Percentiles rank a stretch among this genome's conserved stretches.
phyloP scores from a whole-genome alignment of 1,140 invertebrate genomes.

The Phymastichus coffea region DNA sequence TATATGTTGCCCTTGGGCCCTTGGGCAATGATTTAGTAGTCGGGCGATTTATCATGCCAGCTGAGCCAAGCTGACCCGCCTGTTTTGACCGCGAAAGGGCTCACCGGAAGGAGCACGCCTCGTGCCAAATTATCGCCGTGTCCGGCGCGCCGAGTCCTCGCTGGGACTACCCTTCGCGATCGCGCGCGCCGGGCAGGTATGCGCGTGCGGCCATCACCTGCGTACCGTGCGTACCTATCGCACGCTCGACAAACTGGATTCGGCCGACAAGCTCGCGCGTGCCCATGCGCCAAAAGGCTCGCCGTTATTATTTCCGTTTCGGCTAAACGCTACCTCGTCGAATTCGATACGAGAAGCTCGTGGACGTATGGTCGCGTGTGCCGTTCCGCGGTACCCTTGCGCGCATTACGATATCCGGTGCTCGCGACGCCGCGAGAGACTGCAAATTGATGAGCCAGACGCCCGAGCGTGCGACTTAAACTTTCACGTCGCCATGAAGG shows the following conservation, averaged over 20 bases:
- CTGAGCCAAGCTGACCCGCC: slow-evolving; percentile 42
- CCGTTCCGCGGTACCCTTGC: too few relatives aligned
- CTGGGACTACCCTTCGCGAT: too few relatives aligned
- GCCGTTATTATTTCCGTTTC: slow-evolving; percentile 10
- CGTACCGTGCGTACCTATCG: neutral
- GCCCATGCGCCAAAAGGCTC: too few relatives aligned
- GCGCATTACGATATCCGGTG: too few relatives aligned
- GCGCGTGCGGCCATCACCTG: slow-evolving; percentile 3
- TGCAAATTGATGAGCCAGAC: too few relatives aligned
- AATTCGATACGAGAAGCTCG: slow-evolving; percentile 3
- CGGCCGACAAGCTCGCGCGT: neutral
- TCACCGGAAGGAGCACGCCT: slow-evolving; percentile 25
- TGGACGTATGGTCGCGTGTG: neutral
- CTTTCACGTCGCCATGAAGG: too few relatives aligned
- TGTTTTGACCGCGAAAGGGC: slow-evolving; percentile 58
- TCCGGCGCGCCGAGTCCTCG: slow-evolving; percentile 12
- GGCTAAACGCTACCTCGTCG: neutral
- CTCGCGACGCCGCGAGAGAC: too few relatives aligned
- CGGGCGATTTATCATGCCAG: neutral
- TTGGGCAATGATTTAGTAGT: slow-evolving; percentile 20
- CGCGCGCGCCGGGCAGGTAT: slow-evolving; percentile 2
- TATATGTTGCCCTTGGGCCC: neutral
- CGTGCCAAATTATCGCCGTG: slow-evolving; percentile 50
- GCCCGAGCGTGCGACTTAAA: too few relatives aligned
- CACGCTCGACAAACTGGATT: slow-evolving; percentile 18